phyloP scores from a whole-genome alignment of 2,797 vertebrate genomes.

The Dendrocincla fuliginosa region DNA sequence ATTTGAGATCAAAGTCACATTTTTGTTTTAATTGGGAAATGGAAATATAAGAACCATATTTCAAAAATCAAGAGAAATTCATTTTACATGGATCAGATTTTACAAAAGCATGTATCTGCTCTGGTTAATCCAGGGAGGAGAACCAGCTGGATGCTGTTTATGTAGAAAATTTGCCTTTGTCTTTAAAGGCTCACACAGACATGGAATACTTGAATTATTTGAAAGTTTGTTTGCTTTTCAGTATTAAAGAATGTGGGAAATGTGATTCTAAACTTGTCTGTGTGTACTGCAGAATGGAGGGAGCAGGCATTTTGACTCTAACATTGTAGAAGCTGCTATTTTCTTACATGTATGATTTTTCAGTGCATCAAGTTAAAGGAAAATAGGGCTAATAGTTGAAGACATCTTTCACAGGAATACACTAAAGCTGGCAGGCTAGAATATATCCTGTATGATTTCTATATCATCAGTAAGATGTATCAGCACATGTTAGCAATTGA shows the following conservation, averaged over 20 bases:
- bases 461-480: not conserved
- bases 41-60: not conserved
- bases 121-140: not conserved
- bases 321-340: not conserved
- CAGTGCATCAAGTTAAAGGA: not conserved
- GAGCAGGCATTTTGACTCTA: not conserved
- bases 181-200: not conserved
- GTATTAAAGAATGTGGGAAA: not conserved
- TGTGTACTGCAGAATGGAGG: not conserved
- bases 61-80: slow-evolving; percentile 6
- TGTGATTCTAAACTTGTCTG: not conserved
- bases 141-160: slow-evolving; percentile 14
- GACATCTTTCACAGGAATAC: not conserved
- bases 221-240: not conserved
- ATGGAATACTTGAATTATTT: slow-evolving; percentile 16
- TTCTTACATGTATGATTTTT: not conserved
- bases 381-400: not conserved
- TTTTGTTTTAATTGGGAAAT: not conserved
- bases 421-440: not conserved
- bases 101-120: not conserved
- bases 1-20: slow-evolving; percentile 10
- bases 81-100: not conserved
- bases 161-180: not conserved
- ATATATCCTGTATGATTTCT: not conserved
- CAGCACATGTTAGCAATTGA: not conserved